These are phyloP conservation scores for Heterocephalus glaber DNA, from an alignment of 2,113 vertebrate species.

Conservation along the genomic window DNA sequence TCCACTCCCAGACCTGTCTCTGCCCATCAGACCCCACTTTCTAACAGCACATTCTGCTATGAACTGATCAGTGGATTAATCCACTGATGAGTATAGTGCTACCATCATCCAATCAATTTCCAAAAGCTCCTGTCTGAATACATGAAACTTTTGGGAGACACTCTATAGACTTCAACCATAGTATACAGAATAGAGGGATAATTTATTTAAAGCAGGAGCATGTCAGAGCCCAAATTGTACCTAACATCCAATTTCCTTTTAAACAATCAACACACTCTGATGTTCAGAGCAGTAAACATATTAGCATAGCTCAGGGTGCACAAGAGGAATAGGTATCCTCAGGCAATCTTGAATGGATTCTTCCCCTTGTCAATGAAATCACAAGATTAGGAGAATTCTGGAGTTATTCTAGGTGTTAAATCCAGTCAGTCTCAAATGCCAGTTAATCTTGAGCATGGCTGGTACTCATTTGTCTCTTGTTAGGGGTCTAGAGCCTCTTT, in stretches of 20 bases:
- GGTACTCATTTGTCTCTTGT: not conserved
- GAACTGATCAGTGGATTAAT: not conserved
- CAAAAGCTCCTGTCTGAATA: not conserved
- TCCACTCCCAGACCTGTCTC: not conserved
- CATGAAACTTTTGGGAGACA: not conserved
- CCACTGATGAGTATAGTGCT: not conserved
- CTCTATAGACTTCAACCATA: not conserved
- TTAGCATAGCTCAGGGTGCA: not conserved
- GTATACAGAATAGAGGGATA: not conserved
- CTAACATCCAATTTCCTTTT: not conserved
- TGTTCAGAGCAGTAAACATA: conserved; percentile 7
- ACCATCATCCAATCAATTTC: not conserved
- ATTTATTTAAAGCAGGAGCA: conserved; percentile 5
- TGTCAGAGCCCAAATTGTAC: not conserved
- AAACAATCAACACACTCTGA: conserved; percentile 9
- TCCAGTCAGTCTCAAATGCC: not conserved
- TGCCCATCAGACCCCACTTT: not conserved
- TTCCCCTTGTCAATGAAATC: not conserved
- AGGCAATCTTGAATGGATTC: not conserved
- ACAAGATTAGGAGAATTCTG: not conserved
- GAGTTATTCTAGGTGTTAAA: conserved; percentile 7
- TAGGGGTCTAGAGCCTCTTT: not conserved
- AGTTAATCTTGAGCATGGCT: not conserved
- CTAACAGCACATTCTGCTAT: not conserved
- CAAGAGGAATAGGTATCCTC: not conserved